These are phyloP conservation scores for Oncopodura yosiiana DNA, from an alignment of 1,140 invertebrate genomes.

Conservation along the genomic window DNA sequence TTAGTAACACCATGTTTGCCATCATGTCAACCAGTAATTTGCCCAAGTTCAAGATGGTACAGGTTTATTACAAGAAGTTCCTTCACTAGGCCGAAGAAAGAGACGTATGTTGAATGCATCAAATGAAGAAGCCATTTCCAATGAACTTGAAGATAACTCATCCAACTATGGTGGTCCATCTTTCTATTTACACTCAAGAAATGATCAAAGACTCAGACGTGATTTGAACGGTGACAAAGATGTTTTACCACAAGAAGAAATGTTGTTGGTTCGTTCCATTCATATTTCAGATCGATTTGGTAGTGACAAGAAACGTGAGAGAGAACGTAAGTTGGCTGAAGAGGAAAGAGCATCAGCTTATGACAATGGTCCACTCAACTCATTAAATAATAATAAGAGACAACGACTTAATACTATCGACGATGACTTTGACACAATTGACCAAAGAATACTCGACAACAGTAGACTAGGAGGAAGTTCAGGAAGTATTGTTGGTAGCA, in stretches of 20 bases:
- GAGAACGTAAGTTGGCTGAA: conserved; percentile 28
- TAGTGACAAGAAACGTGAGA: conserved; percentile 48
- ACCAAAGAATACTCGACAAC: conserved; percentile 14
- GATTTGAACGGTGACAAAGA: conserved; percentile 26
- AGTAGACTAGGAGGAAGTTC: too few relatives aligned
- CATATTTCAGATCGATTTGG: conserved; percentile 87
- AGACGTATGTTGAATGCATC: conserved; percentile 40
- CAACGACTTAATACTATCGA: too few relatives aligned
- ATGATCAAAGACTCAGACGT: conserved; percentile 21
- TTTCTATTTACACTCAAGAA: too few relatives aligned
- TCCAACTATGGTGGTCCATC: background rate
- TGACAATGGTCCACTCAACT: conserved; percentile 7
- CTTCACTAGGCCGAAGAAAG: conserved; percentile 67
- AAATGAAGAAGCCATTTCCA: conserved; percentile 11
- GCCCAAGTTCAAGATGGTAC: conserved; percentile 66
- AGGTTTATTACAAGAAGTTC: conserved; percentile 65
- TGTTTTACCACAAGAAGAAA: conserved; percentile 54
- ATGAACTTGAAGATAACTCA: conserved; percentile 24
- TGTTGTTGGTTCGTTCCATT: conserved; percentile 78
- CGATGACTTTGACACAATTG: conserved; percentile 14
- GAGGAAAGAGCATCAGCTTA: conserved; percentile 16
- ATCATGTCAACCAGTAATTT: conserved; percentile 78
- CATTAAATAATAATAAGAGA: too few relatives aligned
- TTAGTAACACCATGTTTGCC: conserved; percentile 87
- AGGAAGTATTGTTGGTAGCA: too few relatives aligned